phyloP scores from a whole-genome alignment of 2,888 invertebrate species.

The Phoenoteleia sp. region DNA sequence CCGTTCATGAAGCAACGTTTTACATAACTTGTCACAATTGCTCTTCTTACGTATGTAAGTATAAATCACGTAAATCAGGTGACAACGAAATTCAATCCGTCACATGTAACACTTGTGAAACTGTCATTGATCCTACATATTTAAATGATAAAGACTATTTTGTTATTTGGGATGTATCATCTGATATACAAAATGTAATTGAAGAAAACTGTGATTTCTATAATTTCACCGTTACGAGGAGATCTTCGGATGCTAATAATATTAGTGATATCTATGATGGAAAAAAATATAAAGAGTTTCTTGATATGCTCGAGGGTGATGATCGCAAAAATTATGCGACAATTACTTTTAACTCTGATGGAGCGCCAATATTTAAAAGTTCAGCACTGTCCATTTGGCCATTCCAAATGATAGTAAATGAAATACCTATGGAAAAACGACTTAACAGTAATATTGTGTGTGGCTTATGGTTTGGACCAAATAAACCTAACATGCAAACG shows the following conservation, averaged over 20 bases:
- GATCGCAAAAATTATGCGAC: conserved; percentile 52
- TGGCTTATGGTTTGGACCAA: conserved; percentile 57
- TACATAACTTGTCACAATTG: conserved; percentile 16
- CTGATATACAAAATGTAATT: conserved; percentile 42
- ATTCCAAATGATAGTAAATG: conserved; percentile 58
- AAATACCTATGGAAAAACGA: conserved; percentile 51
- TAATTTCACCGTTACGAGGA: conserved; percentile 32
- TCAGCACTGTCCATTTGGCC: conserved; percentile 56
- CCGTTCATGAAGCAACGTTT: background rate
- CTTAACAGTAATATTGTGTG: conserved; percentile 18
- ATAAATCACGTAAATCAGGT: background rate
- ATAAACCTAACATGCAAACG: conserved; percentile 56
- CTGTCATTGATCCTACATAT: background rate
- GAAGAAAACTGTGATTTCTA: conserved; percentile 54
- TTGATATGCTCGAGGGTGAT: conserved; percentile 29
- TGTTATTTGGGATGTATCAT: conserved; percentile 42
- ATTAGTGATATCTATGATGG: conserved; percentile 65
- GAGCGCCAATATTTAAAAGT: conserved; percentile 56
- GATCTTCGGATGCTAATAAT: background rate
- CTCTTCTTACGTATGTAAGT: background rate
- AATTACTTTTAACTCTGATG: conserved; percentile 60
- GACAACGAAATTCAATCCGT: background rate
- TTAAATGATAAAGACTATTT: conserved; percentile 28
- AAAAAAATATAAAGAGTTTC: conserved; percentile 54
- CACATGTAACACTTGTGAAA: background rate